Evolutionary conservation across 2,888 invertebrate genomes (phyloP), one percentile per base, ranked within the genome.

Genomic region (Amiota mariae): DNA sequence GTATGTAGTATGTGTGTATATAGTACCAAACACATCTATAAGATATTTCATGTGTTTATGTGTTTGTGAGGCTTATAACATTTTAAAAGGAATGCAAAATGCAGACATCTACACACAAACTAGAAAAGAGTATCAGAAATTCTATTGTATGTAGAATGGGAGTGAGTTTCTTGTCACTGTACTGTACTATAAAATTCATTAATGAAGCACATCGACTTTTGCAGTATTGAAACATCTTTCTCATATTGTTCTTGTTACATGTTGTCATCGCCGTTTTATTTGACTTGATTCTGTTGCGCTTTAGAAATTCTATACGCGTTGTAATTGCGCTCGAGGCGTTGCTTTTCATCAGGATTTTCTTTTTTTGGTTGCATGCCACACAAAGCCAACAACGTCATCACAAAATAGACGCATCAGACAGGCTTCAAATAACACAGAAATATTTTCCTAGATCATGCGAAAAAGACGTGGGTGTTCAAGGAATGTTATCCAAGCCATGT

Each of bases 251-350:
- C 4, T 63, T 63, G 63, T 63, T 61, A 11, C 13, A 12, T 54
- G 54, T 63, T 36, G 36, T 63, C 61, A 12, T 63, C 36, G 61
- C 12, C 18, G 51, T 48, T 24, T 24, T 18, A 20, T 20, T 18
- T 67, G 51, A 67, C 67, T 18, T 67, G 67, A 67, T 67, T 46
- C 24, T 24, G 24, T 51, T 67, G 57, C 67, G 51, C 67, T 67
- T 67, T 24, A 67, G 67, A 51, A 67, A 51, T 67, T 67, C 11
- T 51, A 67, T 13, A 67, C 67, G 67, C 67, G 64, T 66, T 67
- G 67, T 67, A 51, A 67, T 67, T 67, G 51, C 49, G 67, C 67
- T 51, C 10, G 20, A 67, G 67, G 51, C 67, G 24, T 18, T 12
- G 20, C 67, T 49, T 51, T 63, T 24, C 24, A 36, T 36, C 36